Conservation (phyloP, 1,140 invertebrate species). For the Drosophila ananassae region DNA sequence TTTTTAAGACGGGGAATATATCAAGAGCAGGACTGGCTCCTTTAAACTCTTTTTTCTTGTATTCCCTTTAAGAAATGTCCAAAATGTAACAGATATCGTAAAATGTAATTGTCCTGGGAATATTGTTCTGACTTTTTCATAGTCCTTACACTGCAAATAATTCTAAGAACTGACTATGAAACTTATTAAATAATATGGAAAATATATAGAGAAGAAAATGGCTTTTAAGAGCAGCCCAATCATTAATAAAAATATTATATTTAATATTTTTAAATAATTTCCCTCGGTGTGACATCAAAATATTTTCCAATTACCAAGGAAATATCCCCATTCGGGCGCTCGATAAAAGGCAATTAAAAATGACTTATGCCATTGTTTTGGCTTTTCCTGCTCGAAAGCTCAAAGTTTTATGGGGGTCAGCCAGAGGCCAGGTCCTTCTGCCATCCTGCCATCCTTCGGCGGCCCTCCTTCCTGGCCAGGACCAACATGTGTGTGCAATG, state of each 20-base stretch:
- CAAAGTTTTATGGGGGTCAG: slow-evolving; percentile 44
- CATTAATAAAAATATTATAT: too few species aligned
- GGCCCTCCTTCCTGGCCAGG: background rate
- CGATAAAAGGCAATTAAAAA: slow-evolving; percentile 67
- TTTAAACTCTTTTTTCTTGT: background rate
- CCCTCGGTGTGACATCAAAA: slow-evolving; percentile 16
- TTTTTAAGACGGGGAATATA: background rate
- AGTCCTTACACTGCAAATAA: background rate
- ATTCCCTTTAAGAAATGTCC: background rate
- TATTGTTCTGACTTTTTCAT: background rate
- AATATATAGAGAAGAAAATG: too few species aligned
- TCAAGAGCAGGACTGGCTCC: background rate
- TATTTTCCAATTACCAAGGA: slow-evolving; percentile 60
- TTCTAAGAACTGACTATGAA: too few species aligned
- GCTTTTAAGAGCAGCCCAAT: too few species aligned
- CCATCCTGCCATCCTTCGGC: background rate
- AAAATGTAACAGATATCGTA: background rate
- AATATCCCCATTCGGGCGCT: slow-evolving; percentile 50
- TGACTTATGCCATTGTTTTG: slow-evolving; percentile 56
- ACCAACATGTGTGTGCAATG: slow-evolving; percentile 35
- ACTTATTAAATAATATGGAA: too few species aligned
- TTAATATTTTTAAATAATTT: background rate
- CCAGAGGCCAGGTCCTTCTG: background rate
- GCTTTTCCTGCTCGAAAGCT: slow-evolving; percentile 22
- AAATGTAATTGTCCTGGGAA: slow-evolving; percentile 1